Evolutionary conservation across 2,888 invertebrate genomes (phyloP), one percentile per base, ranked within the genome.

Genomic region (Drosophila kanekoi): DNA sequence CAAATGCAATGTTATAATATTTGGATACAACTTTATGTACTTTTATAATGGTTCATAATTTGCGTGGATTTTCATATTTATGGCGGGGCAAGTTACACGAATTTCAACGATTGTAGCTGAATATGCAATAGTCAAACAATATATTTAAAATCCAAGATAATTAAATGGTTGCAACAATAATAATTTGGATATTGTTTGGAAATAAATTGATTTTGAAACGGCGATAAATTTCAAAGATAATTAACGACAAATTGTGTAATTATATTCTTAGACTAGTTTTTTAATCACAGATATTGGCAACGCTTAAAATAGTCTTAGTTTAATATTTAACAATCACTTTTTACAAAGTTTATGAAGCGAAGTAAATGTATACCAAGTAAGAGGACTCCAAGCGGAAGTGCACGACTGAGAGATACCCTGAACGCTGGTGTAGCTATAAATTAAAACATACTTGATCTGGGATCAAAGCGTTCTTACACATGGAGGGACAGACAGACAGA

Each of bases 21-120:
- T 47, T 38, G 47, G 28, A 41, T 60, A 63, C 62, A 63, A 58
- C 49, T 63, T 57, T 47, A 53, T 44, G 57, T 60, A 66, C 65
- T 47, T 62, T 56, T 53, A 53, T 60, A 67, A 67, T 64, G 60
- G 49, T 44, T 51, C 23, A 72, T 75, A 75, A 72, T 67, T 75
- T 76, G 41, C 41, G 11, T n/a, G n/a, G n/a, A 18, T 38, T 43
- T 44, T 32, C 11, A 59, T 64, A 48, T 61, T 76, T 72, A 75
- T 72, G 35, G 44, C 2, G 35, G 5, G 53, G 14, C n/a, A n/a
- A 18, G 61, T 60, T 74, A 70, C 28, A 37, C 47, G 16, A 64
- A 52, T 51, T 40, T 33, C 38, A 60, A n/a, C 40, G 37, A 47
- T 45, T 57, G 23, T 38, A 51, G 60, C 61, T 41, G 28, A 28